Base-by-base conservation (phyloP, 2,888 invertebrate species). In the Lampropteryx suffumata region DNA sequence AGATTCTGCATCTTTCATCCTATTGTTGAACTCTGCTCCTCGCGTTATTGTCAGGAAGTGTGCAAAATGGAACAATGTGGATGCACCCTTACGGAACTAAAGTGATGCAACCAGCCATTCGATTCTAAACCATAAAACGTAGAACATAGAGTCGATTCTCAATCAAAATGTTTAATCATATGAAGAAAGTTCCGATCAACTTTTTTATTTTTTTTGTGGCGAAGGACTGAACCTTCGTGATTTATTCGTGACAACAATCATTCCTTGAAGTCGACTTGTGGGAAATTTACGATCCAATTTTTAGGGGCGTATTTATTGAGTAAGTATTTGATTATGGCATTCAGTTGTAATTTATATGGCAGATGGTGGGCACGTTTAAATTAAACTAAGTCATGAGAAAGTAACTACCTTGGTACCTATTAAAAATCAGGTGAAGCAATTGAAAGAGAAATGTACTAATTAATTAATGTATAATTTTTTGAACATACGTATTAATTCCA, bases 161-260 rank as follows among this genome's bases (percentile, higher is more conserved):
- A 57, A 53, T 61, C 55, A 21, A 44, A 24, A 24, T 24, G 40
- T 11, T 11, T 14, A 34, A n/a, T 14, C 6, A 26, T 14, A 49
- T 49, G 65, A 66, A 62, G 39, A 63, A 61, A 68, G 69, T 74
- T 76, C 40, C 78, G 79, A 82, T 83, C 82, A 80, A 84, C 73
- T 83, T 87, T 82, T 79, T 35, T 7, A 77, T 76, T 78, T 54
- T 75, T 67, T 62, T 60, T 39, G 44, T 40, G 11, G 44, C 59
- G 46, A 59, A 60, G 56, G 61, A 55, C 35, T 44, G 80, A n/a
- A n/a, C n/a, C 78, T 79, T 78, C 68, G 71, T 89, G 86, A 87
- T 87, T 88, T 88, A 89, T 87, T 85, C 81, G 77, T 76, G 82
- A 85, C 86, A 86, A 84, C 84, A 84, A 84, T 83, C 70, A 74